These are phyloP conservation scores for Ectropis crepuscularia DNA, from an alignment of 2,888 invertebrate species.

Conservation along the genomic window DNA sequence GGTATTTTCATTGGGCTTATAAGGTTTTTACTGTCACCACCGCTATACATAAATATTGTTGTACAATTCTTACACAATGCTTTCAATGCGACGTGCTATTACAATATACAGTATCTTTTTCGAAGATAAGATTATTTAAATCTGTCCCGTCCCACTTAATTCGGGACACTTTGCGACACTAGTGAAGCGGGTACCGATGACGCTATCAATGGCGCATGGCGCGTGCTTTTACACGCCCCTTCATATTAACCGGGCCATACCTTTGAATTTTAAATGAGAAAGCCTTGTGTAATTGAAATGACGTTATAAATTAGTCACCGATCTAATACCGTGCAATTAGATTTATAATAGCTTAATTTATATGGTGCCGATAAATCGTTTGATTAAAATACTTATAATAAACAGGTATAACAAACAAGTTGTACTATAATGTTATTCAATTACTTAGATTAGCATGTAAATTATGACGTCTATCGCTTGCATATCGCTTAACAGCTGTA, in stretches of 20 bases:
- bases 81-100: too few relatives aligned
- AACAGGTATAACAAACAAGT: constrained; percentile 17
- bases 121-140: not conserved
- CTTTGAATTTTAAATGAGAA: constrained; percentile 76
- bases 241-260: constrained; percentile 67
- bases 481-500: constrained; percentile 19
- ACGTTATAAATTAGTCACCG: constrained; percentile 60
- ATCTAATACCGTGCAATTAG: constrained; percentile 43
- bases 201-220: constrained; percentile 68
- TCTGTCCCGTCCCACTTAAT: constrained; percentile 14
- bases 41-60: too few relatives aligned
- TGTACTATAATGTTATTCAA: constrained; percentile 29
- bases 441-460: constrained; percentile 28
- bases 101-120: too few relatives aligned
- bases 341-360: constrained; percentile 44
- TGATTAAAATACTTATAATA: constrained; percentile 22
- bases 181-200: constrained; percentile 54
- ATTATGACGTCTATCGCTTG: constrained; percentile 25
- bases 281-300: constrained; percentile 72
- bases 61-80: too few relatives aligned
- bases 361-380: constrained; percentile 31
- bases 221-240: constrained; percentile 76
- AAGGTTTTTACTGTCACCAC: too few relatives aligned
- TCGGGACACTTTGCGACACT: constrained; percentile 27
- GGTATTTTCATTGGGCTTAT: too few relatives aligned